Percentiles rank a stretch among this genome's conserved stretches.
These are phyloP conservation scores for Sebastes melanostomus DNA, from an alignment of 2,797 vertebrate genomes.

Conservation along the genomic window DNA sequence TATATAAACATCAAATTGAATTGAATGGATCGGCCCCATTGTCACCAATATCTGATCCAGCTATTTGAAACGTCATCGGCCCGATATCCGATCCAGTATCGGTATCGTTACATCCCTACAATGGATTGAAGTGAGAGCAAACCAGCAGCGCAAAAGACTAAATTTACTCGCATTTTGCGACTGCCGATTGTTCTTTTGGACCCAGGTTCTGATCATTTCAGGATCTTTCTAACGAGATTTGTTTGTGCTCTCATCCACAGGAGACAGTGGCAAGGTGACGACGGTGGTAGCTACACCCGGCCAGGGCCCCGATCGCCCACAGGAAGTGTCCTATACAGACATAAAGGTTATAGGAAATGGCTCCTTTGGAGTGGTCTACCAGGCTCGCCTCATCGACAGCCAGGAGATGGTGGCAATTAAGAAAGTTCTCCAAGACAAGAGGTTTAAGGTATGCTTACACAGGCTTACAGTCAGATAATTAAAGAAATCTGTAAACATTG, in stretches of 20 bases:
- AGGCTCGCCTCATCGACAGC: slow-evolving; percentile 90
- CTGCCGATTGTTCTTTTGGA: neutral
- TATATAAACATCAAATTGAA: too few species aligned
- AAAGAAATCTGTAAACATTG: neutral
- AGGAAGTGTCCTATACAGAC: slow-evolving; percentile 95
- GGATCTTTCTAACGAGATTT: neutral
- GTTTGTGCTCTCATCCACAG: slow-evolving; percentile 62
- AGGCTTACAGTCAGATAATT: neutral
- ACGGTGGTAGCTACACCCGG: slow-evolving; percentile 93
- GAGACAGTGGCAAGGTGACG: slow-evolving; percentile 92
- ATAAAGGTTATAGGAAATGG: slow-evolving; percentile 96
- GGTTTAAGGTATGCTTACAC: slow-evolving; percentile 87
- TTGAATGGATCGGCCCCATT: too few species aligned
- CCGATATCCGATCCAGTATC: too few species aligned
- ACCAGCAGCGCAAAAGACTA: neutral
- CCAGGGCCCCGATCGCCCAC: slow-evolving; percentile 90
- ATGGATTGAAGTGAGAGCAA: too few species aligned
- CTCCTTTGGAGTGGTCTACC: slow-evolving; percentile 94
- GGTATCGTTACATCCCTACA: too few species aligned
- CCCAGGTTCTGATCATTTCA: neutral
- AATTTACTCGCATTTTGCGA: neutral
- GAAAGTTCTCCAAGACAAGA: slow-evolving; percentile 95
- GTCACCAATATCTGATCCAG: too few species aligned
- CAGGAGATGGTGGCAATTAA: slow-evolving; percentile 96
- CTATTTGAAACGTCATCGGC: too few species aligned